These are phyloP conservation scores for Phalacrocorax carbo DNA, from an alignment of 2,113 vertebrate species.

Conservation along the genomic window DNA sequence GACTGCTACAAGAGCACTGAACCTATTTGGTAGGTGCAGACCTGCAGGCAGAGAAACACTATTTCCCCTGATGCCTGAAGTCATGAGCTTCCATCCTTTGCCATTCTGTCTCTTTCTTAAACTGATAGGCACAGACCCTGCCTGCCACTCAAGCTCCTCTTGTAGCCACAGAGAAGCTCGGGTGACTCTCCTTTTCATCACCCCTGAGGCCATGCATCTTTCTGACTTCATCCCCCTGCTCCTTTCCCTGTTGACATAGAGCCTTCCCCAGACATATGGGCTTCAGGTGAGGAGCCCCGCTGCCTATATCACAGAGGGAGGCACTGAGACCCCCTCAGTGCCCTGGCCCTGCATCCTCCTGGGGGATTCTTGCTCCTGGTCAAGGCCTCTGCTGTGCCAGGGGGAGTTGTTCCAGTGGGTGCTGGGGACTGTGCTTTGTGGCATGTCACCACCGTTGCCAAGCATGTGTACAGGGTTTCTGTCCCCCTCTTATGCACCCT, in stretches of 20 bases:
- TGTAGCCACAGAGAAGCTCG: neutral
- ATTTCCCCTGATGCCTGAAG: neutral
- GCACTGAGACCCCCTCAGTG: neutral
- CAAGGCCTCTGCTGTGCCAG: neutral
- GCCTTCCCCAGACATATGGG: fast-evolving
- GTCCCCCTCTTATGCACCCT: neutral
- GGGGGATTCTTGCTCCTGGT: neutral
- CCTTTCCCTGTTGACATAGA: neutral
- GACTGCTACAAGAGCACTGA: neutral
- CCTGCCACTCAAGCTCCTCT: neutral
- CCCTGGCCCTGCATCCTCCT: neutral
- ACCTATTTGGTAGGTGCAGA: neutral
- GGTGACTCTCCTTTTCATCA: neutral
- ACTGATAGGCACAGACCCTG: neutral
- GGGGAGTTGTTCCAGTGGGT: neutral
- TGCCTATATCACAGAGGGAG: neutral
- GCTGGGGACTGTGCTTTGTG: neutral
- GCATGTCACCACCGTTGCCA: neutral
- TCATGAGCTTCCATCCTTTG: neutral
- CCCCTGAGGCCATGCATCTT: fast-evolving
- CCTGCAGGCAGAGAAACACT: neutral
- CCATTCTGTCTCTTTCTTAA: neutral
- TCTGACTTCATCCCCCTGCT: neutral
- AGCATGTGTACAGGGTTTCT: fast-evolving
- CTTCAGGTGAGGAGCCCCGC: neutral